These are phyloP conservation scores for Araneus ventricosus DNA, from an alignment of 1,140 invertebrate genomes.

Conservation along the genomic window DNA sequence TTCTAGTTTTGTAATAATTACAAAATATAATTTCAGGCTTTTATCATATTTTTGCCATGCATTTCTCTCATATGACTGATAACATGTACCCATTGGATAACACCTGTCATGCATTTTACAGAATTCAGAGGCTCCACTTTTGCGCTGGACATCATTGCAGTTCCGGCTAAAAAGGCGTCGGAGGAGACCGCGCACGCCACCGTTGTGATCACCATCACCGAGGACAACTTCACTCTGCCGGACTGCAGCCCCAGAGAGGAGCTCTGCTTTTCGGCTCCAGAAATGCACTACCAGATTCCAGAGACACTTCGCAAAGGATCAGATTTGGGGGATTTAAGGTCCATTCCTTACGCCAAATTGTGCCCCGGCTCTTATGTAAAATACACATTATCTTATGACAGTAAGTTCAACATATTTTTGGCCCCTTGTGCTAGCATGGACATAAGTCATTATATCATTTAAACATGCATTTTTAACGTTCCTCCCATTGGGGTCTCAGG, in stretches of 20 bases:
- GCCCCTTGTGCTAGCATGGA: too few species aligned
- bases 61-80: too few species aligned
- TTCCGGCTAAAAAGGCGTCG: background rate
- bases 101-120: background rate
- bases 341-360: constrained; percentile 34
- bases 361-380: constrained; percentile 24
- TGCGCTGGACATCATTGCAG: constrained; percentile 45
- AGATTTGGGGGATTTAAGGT: constrained; percentile 23
- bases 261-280: constrained; percentile 28
- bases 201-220: constrained; percentile 19
- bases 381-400: background rate
- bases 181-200: background rate
- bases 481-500: too few species aligned
- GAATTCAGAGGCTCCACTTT: constrained; percentile 59
- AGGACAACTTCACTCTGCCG: constrained; percentile 37
- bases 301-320: constrained; percentile 1
- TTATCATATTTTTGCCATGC: too few species aligned
- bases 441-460: too few species aligned
- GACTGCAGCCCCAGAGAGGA: constrained; percentile 42
- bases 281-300: constrained; percentile 45
- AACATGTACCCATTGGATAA: too few species aligned
- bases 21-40: too few species aligned
- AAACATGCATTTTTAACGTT: too few species aligned
- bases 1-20: too few species aligned
- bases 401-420: background rate